A percentile compares a stretch with the other conserved stretches of the same genome.
Conservation (phyloP, 2,888 invertebrate genomes). For the Dryadula phaetusa region DNA sequence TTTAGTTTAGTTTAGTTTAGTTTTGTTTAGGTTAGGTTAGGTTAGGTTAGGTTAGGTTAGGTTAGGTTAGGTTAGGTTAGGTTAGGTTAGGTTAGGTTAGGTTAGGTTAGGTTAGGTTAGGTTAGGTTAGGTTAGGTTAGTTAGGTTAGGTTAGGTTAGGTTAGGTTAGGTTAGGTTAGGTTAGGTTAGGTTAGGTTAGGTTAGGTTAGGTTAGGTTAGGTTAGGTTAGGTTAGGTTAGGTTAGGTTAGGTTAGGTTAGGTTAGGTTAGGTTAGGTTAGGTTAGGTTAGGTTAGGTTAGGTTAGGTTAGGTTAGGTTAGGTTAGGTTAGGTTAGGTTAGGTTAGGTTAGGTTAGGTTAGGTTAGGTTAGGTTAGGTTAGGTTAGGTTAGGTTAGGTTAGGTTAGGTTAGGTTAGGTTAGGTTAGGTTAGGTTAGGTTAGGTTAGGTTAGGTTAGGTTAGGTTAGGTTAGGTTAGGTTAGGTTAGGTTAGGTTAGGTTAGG, state of each 20-base stretch:
- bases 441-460: slow-evolving; percentile 42
- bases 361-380: slow-evolving; percentile 19
- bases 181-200: no score
- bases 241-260: slow-evolving; percentile 20
- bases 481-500: no score
- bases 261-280: slow-evolving; percentile 20
- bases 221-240: slow-evolving; percentile 20
- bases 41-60: slow-evolving; percentile 12
- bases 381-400: slow-evolving; percentile 42
- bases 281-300: slow-evolving; percentile 20
- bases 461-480: slow-evolving; percentile 41
- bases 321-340: slow-evolving; percentile 18
- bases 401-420: slow-evolving; percentile 43
- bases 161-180: slow-evolving; percentile 27
- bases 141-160: slow-evolving; percentile 21
- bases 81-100: slow-evolving; percentile 39
- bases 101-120: slow-evolving; percentile 46
- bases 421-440: slow-evolving; percentile 45
- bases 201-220: slow-evolving; percentile 29
- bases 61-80: slow-evolving; percentile 16
- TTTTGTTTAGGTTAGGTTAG: slow-evolving; percentile 12
- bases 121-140: slow-evolving; percentile 45
- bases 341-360: slow-evolving; percentile 19
- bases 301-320: slow-evolving; percentile 20
- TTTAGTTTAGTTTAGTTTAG: slow-evolving; percentile 9